phyloP scores from a whole-genome alignment of 2,113 vertebrate species.

The mouse (Mus musculus) region DNA sequence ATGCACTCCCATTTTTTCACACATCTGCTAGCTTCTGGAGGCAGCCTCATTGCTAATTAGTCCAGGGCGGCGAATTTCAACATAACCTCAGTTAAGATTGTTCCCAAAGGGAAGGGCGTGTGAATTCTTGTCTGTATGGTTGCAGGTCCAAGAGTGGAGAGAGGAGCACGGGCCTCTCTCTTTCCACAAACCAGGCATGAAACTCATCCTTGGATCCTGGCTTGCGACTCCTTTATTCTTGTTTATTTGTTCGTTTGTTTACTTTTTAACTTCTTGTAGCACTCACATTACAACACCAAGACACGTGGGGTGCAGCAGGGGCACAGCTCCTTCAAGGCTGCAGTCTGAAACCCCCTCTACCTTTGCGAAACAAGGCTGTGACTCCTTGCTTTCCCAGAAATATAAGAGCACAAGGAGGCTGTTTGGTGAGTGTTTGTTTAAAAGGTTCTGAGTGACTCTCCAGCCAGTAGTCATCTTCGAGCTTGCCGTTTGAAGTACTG shows the following conservation, averaged over 20 bases:
- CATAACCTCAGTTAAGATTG: background rate
- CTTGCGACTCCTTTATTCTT: background rate
- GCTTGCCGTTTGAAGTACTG: background rate
- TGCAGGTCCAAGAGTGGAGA: background rate
- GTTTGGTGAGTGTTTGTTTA: background rate
- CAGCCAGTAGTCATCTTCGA: background rate
- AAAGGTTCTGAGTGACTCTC: constrained; percentile 49
- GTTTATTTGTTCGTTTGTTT: constrained; percentile 21
- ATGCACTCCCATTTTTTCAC: background rate
- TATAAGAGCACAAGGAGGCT: constrained; percentile 15
- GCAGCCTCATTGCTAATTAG: background rate
- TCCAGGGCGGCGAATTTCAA: background rate
- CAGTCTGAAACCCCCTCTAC: background rate
- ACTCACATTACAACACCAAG: background rate
- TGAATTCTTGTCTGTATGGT: background rate
- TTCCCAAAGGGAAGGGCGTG: background rate
- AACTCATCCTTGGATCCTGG: background rate
- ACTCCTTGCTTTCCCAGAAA: background rate
- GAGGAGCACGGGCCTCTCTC: background rate
- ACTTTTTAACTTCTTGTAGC: constrained; percentile 3
- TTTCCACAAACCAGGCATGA: background rate
- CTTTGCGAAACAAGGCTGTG: constrained; percentile 20
- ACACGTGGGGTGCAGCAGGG: background rate
- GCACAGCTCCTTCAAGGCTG: background rate
- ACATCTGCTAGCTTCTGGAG: background rate